Percentiles rank a stretch among this genome's conserved stretches.
These are phyloP conservation scores for Epizoanthus illoricatus DNA, from an alignment of 92 coral and sea anemone species.

Conservation along the genomic window DNA sequence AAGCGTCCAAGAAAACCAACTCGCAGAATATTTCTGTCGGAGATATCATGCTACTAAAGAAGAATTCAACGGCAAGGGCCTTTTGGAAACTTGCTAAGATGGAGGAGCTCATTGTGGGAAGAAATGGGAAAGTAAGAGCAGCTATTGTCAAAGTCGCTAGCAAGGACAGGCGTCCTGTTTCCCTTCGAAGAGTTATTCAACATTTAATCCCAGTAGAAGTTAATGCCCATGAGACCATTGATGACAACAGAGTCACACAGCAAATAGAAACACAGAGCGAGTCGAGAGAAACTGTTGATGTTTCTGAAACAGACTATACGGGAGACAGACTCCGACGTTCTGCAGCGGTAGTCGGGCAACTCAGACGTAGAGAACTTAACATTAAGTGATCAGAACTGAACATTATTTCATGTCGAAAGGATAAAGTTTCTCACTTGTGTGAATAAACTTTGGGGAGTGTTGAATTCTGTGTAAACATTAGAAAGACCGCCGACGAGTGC, in stretches of 20 bases:
- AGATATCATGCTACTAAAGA: slow-evolving; percentile 50
- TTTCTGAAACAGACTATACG: neutral
- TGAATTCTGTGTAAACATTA: too few relatives aligned
- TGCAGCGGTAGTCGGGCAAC: slow-evolving; percentile 47
- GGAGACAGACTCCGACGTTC: slow-evolving; percentile 31
- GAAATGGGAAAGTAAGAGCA: slow-evolving; percentile 40
- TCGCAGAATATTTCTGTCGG: slow-evolving; percentile 28
- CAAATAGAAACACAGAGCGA: neutral
- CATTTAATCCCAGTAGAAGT: slow-evolving; percentile 55
- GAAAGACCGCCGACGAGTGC: too few relatives aligned
- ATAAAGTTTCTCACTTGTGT: too few relatives aligned
- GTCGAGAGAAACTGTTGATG: neutral
- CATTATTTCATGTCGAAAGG: too few relatives aligned
- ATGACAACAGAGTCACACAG: neutral
- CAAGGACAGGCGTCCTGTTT: slow-evolving; percentile 4
- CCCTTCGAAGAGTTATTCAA: slow-evolving; percentile 33
- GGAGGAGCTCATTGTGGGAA: slow-evolving; percentile 42
- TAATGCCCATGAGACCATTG: neutral
- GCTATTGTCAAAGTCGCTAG: slow-evolving; percentile 40
- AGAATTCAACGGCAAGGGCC: slow-evolving; percentile 40
- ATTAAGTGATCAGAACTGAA: too few relatives aligned
- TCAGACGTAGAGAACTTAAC: slow-evolving; percentile 8
- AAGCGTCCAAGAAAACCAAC: slow-evolving; percentile 17
- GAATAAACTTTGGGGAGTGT: too few relatives aligned
- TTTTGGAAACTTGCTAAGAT: slow-evolving; percentile 55